These are phyloP conservation scores for Callaeas wilsoni DNA, from an alignment of 2,113 vertebrate genomes.

Conservation along the genomic window DNA sequence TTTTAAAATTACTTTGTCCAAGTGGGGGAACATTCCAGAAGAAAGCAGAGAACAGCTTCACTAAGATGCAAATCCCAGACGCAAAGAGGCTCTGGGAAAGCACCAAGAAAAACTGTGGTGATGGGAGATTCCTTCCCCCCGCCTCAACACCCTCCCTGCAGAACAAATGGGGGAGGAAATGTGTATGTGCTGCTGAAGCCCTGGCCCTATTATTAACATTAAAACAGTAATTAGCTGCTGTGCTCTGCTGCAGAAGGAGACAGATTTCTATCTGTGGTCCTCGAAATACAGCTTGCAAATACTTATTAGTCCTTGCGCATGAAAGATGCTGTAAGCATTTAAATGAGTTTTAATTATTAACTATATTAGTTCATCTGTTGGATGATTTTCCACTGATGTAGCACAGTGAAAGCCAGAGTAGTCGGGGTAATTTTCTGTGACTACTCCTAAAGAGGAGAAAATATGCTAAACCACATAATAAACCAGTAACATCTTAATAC, in stretches of 20 bases:
- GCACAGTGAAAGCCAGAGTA: slow-evolving; percentile 14
- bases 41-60: not conserved
- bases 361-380: slow-evolving; percentile 35
- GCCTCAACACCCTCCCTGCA: fast-evolving
- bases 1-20: not conserved
- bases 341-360: slow-evolving; percentile 61
- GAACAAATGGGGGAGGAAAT: not conserved
- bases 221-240: not conserved
- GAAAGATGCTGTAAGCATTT: slow-evolving; percentile 25
- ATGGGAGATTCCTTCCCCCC: not conserved
- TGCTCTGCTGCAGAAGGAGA: not conserved
- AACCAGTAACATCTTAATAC: not conserved
- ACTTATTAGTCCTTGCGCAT: not conserved
- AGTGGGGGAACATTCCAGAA: not conserved
- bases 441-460: slow-evolving; percentile 18
- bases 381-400: slow-evolving; percentile 43
- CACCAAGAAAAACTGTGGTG: not conserved
- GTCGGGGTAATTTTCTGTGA: slow-evolving; percentile 21
- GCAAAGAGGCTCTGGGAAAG: not conserved
- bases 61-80: not conserved
- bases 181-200: not conserved
- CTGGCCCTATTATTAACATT: not conserved
- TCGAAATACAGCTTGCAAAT: slow-evolving; percentile 19
- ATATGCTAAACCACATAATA: not conserved
- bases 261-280: not conserved